Conservation (phyloP, 2,797 vertebrate genomes). For the Acanthurus tractus region DNA sequence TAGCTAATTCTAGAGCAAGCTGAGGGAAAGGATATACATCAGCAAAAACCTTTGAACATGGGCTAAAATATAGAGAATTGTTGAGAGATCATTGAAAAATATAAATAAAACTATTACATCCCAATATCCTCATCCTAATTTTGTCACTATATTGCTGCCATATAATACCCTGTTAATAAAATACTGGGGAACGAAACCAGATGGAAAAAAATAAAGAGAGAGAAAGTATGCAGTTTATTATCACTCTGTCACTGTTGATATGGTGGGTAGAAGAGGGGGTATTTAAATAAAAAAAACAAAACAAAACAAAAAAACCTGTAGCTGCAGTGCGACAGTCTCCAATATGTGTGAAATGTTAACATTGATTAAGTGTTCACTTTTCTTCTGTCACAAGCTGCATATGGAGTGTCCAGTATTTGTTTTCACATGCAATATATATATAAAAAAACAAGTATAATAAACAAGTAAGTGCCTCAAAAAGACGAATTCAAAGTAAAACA, state of each 20-base stretch:
- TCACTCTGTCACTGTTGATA: slow-evolving; percentile 37
- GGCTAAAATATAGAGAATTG: slow-evolving; percentile 1
- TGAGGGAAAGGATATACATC: slow-evolving; percentile 2
- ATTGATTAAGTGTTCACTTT: slow-evolving; percentile 60
- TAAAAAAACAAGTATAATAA: slow-evolving; percentile 29
- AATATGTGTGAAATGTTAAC: slow-evolving; percentile 88
- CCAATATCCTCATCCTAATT: background rate
- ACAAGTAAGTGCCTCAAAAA: slow-evolving; percentile 69
- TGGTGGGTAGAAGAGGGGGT: slow-evolving; percentile 27
- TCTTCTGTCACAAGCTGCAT: slow-evolving; percentile 68
- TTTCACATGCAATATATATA: slow-evolving; percentile 79
- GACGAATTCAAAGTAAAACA: slow-evolving; percentile 78
- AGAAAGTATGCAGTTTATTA: slow-evolving; percentile 17
- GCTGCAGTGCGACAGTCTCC: slow-evolving; percentile 90
- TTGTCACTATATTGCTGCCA: slow-evolving; percentile 21
- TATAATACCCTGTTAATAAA: slow-evolving; percentile 13
- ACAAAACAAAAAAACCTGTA: slow-evolving; percentile 69
- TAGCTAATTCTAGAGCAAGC: slow-evolving; percentile 33
- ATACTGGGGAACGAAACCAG: slow-evolving; percentile 29
- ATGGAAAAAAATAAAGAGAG: slow-evolving; percentile 19
- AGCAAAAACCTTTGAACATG: slow-evolving; percentile 18
- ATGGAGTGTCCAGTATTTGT: slow-evolving; percentile 66
- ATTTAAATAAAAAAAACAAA: slow-evolving; percentile 18
- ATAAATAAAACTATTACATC: background rate
- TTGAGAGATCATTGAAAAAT: background rate